Evolutionary conservation across 2,888 invertebrate genomes (phyloP), one percentile per base, ranked within the genome.

Genomic region (Cheilosia soror): DNA sequence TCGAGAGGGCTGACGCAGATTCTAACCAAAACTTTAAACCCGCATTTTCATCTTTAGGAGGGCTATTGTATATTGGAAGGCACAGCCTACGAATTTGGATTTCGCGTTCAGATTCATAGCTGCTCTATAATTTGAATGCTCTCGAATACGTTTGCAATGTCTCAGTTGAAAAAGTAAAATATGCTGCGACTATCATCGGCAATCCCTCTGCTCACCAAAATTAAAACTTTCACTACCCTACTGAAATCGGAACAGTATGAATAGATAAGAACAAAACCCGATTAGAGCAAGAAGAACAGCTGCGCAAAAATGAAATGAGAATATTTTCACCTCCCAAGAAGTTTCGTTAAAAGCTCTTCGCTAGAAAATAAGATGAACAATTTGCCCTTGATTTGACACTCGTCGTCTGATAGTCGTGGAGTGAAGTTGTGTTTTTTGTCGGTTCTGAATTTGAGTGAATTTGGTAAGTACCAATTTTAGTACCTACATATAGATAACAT

Each of bases 301-400:
- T 13, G 2, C 25, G 47, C 63, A 55, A 73, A 60, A 66, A 44
- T 44, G 72, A 51, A 75, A 51, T 20, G 73, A 29, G 53, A 33
- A 47, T 53, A 79, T 31, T 33, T 37, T 51, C 63, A 33, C 47
- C 53, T 63, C 62, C 68, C 47, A 25, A 60, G 29, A n/a, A 29
- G 2, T 73, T 85, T 86, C 86, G 86, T 86, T 73, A 65, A 86
- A 85, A 85, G 81, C 76, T 81, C 29, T 42, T 11, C 13, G 11
- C 40, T 11, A 73, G 86, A 82, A 86, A 82, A 86, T 76, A 78
- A 82, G 82, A 82, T 77, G 72, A 73, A 78, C 49, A 82, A 86
- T 86, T 86, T 86, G 86, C 86, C 86, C 86, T 86, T 86, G 86
- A 82, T 82, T 76, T 86, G 86, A 86, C 86, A 86, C 85, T 85